Conservation (phyloP, 1,140 invertebrate genomes). For the Glomeris maerens region DNA sequence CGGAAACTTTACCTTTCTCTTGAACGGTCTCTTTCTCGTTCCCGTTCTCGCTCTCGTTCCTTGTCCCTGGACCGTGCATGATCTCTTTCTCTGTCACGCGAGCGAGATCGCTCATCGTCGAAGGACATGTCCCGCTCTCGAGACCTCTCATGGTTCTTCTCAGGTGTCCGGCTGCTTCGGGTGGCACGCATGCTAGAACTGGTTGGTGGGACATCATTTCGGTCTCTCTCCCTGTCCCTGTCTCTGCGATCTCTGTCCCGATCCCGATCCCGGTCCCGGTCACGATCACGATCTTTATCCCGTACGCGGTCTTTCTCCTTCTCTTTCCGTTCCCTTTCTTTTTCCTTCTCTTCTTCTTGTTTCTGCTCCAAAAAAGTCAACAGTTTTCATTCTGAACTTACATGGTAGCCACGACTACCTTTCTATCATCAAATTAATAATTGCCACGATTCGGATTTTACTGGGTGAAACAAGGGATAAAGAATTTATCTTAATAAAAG, state of each 20-base stretch:
- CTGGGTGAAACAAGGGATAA: too few species aligned
- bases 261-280: too few species aligned
- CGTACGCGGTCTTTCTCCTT: constrained; percentile 34
- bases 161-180: background rate
- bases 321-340: constrained; percentile 31
- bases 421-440: too few species aligned
- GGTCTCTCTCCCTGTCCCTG: constrained; percentile 23
- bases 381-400: background rate
- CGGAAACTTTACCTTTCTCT: constrained; percentile 16
- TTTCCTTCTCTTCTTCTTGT: constrained; percentile 26
- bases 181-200: too few species aligned
- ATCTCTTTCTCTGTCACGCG: constrained; percentile 8
- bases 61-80: too few species aligned
- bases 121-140: constrained; percentile 12
- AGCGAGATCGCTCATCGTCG: constrained; percentile 17
- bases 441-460: too few species aligned
- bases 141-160: constrained; percentile 9
- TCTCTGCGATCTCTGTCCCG: constrained; percentile 24
- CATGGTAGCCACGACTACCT: background rate
- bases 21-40: constrained; percentile 21
- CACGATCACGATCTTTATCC: constrained; percentile 19
- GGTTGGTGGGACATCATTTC: too few species aligned
- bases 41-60: constrained; percentile 24
- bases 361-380: constrained; percentile 14
- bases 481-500: too few species aligned